These are phyloP conservation scores for Aplysia californica DNA, from an alignment of 1,140 invertebrate genomes.

Conservation along the genomic window DNA sequence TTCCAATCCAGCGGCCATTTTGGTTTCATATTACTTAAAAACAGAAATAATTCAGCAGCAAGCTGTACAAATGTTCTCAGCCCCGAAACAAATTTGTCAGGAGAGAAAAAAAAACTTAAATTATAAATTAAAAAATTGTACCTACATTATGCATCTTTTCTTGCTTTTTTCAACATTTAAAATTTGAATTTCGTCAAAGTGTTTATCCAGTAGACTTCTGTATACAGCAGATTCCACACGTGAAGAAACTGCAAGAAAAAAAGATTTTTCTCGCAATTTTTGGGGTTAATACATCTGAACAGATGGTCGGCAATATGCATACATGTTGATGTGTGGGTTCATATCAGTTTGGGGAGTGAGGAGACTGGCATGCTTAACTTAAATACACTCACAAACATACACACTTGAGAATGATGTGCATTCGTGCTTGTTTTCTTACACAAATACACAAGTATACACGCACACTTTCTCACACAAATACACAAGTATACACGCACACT, in stretches of 20 bases:
- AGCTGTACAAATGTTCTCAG: too few species aligned
- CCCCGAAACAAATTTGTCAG: neutral
- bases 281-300: slow-evolving; percentile 14
- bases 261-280: too few species aligned
- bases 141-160: too few species aligned
- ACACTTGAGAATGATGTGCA: neutral
- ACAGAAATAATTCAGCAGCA: neutral
- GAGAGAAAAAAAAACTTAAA: neutral
- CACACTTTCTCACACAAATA: too few species aligned
- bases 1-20: neutral
- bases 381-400: neutral
- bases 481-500: too few species aligned
- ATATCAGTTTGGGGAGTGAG: neutral
- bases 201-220: neutral
- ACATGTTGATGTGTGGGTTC: neutral
- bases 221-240: neutral
- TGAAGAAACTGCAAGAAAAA: slow-evolving; percentile 4
- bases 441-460: too few species aligned
- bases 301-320: neutral
- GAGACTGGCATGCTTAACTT: neutral
- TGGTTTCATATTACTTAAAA: neutral
- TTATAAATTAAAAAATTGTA: too few species aligned
- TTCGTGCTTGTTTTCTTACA: too few species aligned
- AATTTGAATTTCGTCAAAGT: too few species aligned
- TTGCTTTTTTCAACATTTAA: too few species aligned